Evolutionary conservation across 2,113 vertebrate genomes (phyloP).

Genomic region (Trochalopteron elliotii): DNA sequence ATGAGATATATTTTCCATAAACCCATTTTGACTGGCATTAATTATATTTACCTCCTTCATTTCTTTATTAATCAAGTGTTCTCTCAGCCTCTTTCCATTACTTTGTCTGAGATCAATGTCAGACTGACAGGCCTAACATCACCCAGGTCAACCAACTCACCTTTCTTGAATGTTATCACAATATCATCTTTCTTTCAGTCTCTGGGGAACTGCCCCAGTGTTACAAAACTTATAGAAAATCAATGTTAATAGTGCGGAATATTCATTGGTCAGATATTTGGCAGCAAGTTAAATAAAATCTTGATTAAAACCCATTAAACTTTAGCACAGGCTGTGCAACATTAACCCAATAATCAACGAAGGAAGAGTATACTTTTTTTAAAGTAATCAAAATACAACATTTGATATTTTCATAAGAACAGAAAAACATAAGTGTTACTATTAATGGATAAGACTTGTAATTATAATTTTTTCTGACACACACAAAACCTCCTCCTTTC

Average conservation of each 20-base stretch:
- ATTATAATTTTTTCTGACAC: neutral
- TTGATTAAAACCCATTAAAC: neutral
- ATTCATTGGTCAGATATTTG: neutral
- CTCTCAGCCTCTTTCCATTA: neutral
- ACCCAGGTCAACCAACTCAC: neutral
- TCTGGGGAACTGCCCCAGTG: neutral
- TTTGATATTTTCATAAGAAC: neutral
- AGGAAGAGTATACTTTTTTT: neutral
- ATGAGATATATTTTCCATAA: conserved; percentile 9
- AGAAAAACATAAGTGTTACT: neutral
- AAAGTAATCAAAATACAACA: neutral
- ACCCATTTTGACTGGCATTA: neutral
- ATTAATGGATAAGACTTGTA: neutral
- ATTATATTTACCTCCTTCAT: neutral
- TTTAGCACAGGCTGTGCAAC: neutral
- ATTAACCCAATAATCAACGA: neutral
- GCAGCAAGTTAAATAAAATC: neutral
- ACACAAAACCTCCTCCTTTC: neutral
- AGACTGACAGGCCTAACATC: neutral
- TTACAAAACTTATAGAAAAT: neutral
- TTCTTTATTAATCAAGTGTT: conserved; percentile 20
- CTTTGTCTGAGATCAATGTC: neutral
- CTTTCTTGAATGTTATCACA: neutral
- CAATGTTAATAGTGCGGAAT: neutral
- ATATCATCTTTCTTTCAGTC: conserved; percentile 2